Conservation (phyloP, 2,797 vertebrate species). For the Malacoraja senta region DNA sequence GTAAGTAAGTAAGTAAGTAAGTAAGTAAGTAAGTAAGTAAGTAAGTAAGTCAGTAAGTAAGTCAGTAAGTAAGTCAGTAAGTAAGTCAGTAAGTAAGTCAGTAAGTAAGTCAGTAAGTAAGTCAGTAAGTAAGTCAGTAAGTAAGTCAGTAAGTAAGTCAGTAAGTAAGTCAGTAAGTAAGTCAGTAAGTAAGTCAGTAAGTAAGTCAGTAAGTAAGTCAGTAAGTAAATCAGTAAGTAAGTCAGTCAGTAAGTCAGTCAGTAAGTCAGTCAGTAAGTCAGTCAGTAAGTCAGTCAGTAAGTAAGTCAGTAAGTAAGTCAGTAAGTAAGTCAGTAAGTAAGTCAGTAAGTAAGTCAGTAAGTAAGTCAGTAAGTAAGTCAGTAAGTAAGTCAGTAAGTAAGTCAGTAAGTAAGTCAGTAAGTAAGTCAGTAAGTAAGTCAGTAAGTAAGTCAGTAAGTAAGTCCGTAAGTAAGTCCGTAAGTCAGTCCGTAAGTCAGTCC, state of each 20-base stretch:
- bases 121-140: background rate
- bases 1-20: too few species aligned
- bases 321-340: background rate
- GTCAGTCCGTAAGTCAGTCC: conserved; percentile 14
- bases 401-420: background rate
- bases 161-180: background rate
- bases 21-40: too few species aligned
- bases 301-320: background rate
- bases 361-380: background rate
- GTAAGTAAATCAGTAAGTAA: background rate
- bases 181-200: background rate
- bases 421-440: background rate
- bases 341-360: background rate
- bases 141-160: background rate
- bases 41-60: background rate
- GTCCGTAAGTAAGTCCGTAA: background rate
- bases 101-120: background rate
- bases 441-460: background rate
- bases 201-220: background rate
- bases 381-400: background rate
- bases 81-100: background rate
- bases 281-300: background rate
- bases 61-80: conserved; percentile 11
- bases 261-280: background rate
- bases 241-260: background rate